phyloP scores from a whole-genome alignment of 2,113 vertebrate genomes.

The Callithrix jacchus region DNA sequence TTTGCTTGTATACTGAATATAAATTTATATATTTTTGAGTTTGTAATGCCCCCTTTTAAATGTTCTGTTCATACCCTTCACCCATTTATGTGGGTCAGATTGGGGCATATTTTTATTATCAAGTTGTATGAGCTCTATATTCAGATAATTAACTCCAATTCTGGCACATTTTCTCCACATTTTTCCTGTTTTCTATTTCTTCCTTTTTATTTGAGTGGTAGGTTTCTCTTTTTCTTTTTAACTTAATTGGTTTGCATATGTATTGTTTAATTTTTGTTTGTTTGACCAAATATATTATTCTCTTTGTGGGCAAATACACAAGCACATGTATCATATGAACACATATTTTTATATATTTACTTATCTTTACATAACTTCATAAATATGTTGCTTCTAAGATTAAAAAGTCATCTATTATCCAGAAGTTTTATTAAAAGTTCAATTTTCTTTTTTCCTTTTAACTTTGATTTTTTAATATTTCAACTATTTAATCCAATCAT shows the following conservation, averaged over 20 bases:
- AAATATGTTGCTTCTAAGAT: neutral
- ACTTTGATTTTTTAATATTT: conserved; percentile 14
- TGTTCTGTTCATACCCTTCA: neutral
- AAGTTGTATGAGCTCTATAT: neutral
- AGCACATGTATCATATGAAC: neutral
- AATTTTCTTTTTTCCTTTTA: neutral
- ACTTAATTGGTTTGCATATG: neutral
- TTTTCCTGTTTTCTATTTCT: neutral
- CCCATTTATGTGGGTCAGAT: neutral
- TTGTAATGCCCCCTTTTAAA: neutral
- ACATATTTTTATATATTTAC: neutral
- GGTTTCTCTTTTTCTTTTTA: neutral
- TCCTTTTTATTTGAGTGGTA: neutral
- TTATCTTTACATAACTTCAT: neutral
- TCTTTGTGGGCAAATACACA: neutral
- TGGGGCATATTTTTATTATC: neutral
- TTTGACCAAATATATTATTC: neutral
- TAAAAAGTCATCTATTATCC: neutral
- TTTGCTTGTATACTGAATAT: neutral
- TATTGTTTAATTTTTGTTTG: neutral
- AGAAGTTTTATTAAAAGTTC: neutral
- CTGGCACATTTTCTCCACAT: neutral
- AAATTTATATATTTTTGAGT: neutral
- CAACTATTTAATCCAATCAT: neutral
- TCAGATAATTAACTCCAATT: neutral